Evolutionary conservation across 2,888 invertebrate species (phyloP).

Genomic region (Eumacrocentrus americanus): DNA sequence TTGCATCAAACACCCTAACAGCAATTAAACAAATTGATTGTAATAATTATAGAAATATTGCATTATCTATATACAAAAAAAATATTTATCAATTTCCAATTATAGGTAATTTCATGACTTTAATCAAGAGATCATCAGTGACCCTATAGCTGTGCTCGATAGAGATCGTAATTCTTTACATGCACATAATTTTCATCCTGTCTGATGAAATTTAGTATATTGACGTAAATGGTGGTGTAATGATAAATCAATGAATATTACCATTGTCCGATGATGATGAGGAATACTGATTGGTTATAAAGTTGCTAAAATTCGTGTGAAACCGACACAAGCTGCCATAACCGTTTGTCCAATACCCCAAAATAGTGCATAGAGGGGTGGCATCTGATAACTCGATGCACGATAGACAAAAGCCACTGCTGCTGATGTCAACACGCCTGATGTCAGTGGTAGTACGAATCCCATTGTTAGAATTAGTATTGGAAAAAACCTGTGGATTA

Average conservation of each 20-base stretch:
- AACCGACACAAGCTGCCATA: constrained; percentile 87
- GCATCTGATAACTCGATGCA: constrained; percentile 87
- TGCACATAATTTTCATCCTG: neutral
- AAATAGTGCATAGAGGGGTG: constrained; percentile 87
- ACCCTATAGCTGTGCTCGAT: too few relatives aligned
- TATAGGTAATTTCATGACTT: too few relatives aligned
- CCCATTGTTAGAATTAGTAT: constrained; percentile 88
- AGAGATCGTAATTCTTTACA: too few relatives aligned
- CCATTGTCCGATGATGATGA: neutral
- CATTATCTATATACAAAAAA: neutral
- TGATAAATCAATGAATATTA: constrained; percentile 2
- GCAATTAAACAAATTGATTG: neutral
- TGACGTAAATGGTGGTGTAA: neutral
- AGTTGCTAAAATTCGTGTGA: constrained; percentile 91
- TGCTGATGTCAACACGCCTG: constrained; percentile 88
- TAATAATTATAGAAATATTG: neutral
- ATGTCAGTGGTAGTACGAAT: constrained; percentile 84
- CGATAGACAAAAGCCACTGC: constrained; percentile 93
- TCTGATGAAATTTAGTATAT: neutral
- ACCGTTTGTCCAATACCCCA: constrained; percentile 96
- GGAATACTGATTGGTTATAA: constrained; percentile 66
- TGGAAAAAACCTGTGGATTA: constrained; percentile 94
- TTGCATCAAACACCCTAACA: constrained; percentile 2
- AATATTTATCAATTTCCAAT: too few relatives aligned
- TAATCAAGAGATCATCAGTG: too few relatives aligned